Evolutionary conservation across 2,797 vertebrate species (phyloP).

Genomic region (Geotrypetes seraphini): DNA sequence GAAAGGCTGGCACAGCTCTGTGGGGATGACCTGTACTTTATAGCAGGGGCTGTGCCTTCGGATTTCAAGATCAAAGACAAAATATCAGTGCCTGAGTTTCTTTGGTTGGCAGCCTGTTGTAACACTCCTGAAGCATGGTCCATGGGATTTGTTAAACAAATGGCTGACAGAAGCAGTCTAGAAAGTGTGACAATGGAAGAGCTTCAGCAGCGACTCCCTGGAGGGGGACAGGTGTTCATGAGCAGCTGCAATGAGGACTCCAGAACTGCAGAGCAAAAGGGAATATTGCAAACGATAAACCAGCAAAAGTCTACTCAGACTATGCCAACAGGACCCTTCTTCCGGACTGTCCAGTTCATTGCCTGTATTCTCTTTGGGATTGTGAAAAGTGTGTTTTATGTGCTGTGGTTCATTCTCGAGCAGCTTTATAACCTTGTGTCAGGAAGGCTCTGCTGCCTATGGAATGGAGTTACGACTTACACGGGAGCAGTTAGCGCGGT

Average conservation of each 20-base stretch:
- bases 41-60: slow-evolving; percentile 51
- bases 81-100: slow-evolving; percentile 39
- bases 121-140: slow-evolving; percentile 43
- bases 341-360: slow-evolving; percentile 42
- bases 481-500: slow-evolving; percentile 40
- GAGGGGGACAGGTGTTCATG: slow-evolving; percentile 39
- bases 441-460: slow-evolving; percentile 30
- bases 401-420: slow-evolving; percentile 40
- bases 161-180: slow-evolving; percentile 12
- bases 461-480: slow-evolving; percentile 33
- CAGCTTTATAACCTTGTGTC: slow-evolving; percentile 18
- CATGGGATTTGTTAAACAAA: slow-evolving; percentile 46
- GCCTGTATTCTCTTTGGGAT: slow-evolving; percentile 31
- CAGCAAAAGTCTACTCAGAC: slow-evolving; percentile 37
- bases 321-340: slow-evolving; percentile 22
- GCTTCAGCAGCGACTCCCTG: slow-evolving; percentile 43
- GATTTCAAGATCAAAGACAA: slow-evolving; percentile 28
- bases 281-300: slow-evolving; percentile 32
- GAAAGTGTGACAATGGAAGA: slow-evolving; percentile 38
- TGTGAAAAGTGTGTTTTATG: slow-evolving; percentile 29
- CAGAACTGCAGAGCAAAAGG: slow-evolving; percentile 33
- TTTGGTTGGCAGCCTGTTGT: slow-evolving; percentile 63
- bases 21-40: slow-evolving; percentile 38
- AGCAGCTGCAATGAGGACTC: slow-evolving; percentile 34
- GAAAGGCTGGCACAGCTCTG: slow-evolving; percentile 47